Evolutionary conservation across 2,888 invertebrate genomes (phyloP).

Genomic region (Thyatira batis): DNA sequence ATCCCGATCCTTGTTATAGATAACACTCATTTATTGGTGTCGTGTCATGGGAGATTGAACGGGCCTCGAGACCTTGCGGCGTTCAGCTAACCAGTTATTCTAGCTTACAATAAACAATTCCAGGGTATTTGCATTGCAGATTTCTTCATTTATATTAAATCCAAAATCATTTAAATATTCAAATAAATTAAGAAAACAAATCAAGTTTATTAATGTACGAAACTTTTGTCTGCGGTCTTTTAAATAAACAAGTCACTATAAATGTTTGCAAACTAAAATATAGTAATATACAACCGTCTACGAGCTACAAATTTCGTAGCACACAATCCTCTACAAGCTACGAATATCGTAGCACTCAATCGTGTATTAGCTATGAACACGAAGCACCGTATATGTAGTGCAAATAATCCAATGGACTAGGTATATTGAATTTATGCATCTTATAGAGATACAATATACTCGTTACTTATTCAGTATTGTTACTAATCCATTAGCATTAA

Average conservation of each 20-base stretch:
- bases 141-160: too few relatives aligned
- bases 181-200: too few relatives aligned
- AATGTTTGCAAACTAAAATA: not conserved
- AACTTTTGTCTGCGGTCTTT: too few relatives aligned
- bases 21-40: slow-evolving; percentile 1
- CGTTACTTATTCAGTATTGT: too few relatives aligned
- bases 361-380: not conserved
- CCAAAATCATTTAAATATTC: too few relatives aligned
- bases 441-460: too few relatives aligned
- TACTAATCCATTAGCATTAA: too few relatives aligned
- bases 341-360: not conserved
- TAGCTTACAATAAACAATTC: not conserved
- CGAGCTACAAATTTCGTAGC: not conserved
- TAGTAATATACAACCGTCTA: not conserved
- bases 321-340: not conserved
- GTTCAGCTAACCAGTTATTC: too few relatives aligned
- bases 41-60: not conserved
- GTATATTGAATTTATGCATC: too few relatives aligned
- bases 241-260: too few relatives aligned
- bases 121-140: not conserved
- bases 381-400: not conserved
- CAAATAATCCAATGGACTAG: not conserved
- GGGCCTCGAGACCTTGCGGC: not conserved
- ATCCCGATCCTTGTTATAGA: slow-evolving; percentile 1
- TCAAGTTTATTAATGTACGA: too few relatives aligned